A percentile compares a stretch with the other conserved stretches of the same genome.
Evolutionary conservation across 2,113 vertebrate genomes (phyloP).

Genomic region (Prunella fulvescens): DNA sequence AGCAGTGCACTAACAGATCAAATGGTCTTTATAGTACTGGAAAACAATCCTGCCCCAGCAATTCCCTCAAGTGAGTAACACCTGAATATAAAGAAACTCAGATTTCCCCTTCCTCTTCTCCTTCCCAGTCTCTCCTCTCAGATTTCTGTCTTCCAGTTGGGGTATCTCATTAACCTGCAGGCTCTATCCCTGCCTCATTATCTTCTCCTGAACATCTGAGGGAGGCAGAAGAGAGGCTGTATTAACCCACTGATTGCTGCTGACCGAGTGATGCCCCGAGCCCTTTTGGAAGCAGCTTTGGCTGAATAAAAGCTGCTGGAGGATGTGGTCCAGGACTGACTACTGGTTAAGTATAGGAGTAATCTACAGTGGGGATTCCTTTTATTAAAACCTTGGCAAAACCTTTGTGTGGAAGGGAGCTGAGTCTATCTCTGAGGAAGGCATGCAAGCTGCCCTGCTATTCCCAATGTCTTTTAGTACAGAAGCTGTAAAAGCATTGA

Average conservation of each 20-base stretch:
- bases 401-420: neutral
- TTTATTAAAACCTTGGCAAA: neutral
- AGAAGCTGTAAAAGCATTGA: neutral
- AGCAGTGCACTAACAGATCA: neutral
- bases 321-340: neutral
- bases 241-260: conserved; percentile 35
- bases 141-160: conserved; percentile 1
- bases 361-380: neutral
- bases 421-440: neutral
- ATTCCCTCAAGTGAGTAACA: neutral
- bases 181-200: conserved; percentile 5
- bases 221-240: neutral
- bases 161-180: conserved; percentile 34
- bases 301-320: neutral
- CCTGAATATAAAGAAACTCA: neutral
- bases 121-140: neutral
- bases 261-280: neutral
- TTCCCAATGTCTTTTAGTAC: neutral
- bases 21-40: neutral
- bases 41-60: neutral
- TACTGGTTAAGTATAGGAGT: neutral
- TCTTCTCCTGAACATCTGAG: conserved; percentile 7
- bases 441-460: neutral
- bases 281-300: neutral
- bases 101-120: neutral